A percentile compares a stretch with the other conserved stretches of the same genome.
phyloP scores from a whole-genome alignment of 2,113 vertebrate genomes.

The Hoplias malabaricus region DNA sequence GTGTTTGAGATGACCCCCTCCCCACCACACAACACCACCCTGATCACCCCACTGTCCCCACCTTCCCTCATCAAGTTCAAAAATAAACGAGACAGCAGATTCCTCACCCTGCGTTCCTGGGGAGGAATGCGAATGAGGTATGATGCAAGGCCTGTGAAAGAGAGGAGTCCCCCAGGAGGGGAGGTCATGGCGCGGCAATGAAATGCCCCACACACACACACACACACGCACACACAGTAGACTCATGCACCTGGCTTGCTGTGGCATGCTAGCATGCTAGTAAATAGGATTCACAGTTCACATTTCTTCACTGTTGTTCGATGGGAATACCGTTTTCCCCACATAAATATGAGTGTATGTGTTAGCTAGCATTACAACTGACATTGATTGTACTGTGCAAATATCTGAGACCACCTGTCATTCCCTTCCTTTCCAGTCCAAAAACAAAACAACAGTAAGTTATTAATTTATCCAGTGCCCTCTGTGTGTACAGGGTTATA shows the following conservation, averaged over 20 bases:
- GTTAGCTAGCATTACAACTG: not conserved
- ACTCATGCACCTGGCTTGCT: constrained; percentile 50
- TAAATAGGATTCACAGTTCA: constrained; percentile 20
- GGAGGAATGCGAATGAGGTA: constrained; percentile 51
- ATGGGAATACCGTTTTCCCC: not conserved
- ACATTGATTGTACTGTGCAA: too few relatives aligned
- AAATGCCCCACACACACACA: constrained; percentile 39
- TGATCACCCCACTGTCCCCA: constrained; percentile 38
- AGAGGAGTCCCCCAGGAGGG: constrained; percentile 55
- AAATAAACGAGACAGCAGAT: constrained; percentile 87
- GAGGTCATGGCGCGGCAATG: constrained; percentile 41
- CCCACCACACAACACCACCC: constrained; percentile 27
- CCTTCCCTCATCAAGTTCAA: constrained; percentile 72
- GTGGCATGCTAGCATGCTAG: constrained; percentile 33
- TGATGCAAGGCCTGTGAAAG: constrained; percentile 72
- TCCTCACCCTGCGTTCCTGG: constrained; percentile 77
- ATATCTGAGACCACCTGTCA: too few relatives aligned
- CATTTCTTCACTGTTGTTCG: not conserved
- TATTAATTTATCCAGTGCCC: too few relatives aligned
- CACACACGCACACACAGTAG: constrained; percentile 30
- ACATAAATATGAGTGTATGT: not conserved
- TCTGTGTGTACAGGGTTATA: too few relatives aligned
- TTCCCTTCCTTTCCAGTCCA: too few relatives aligned
- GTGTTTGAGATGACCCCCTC: constrained; percentile 76
- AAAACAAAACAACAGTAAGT: too few relatives aligned